Evolutionary conservation across 1,140 invertebrate species (phyloP).

Genomic region (Tyrophagus putrescentiae): DNA sequence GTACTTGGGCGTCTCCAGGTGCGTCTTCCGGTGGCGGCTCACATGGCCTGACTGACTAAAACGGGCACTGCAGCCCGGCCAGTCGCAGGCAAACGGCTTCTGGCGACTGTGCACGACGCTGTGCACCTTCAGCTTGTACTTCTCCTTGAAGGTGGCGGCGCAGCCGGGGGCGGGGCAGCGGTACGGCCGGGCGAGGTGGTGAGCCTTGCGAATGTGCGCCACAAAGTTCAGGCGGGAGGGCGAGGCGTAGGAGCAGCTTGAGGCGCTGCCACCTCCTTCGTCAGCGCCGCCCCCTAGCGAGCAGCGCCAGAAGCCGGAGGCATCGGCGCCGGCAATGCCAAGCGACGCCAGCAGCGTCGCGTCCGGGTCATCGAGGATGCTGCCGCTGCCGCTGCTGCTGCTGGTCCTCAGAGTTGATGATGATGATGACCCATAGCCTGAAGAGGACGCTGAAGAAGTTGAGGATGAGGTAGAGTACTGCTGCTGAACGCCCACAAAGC

Average conservation of each 20-base stretch:
- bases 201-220: background rate
- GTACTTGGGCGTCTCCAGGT: background rate
- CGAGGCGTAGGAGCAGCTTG: background rate
- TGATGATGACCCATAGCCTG: too few relatives aligned
- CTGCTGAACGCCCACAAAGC: too few relatives aligned
- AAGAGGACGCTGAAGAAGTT: too few relatives aligned
- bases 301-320: too few relatives aligned
- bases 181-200: background rate
- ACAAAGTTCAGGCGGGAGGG: background rate
- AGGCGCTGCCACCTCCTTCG: too few relatives aligned
- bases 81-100: constrained; percentile 9
- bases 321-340: too few relatives aligned
- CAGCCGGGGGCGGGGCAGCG: background rate
- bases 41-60: constrained; percentile 11
- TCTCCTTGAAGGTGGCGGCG: constrained; percentile 5
- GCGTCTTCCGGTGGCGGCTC: background rate
- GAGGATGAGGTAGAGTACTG: too few relatives aligned
- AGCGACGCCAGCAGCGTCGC: too few relatives aligned
- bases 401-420: too few relatives aligned
- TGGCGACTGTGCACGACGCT: background rate
- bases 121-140: constrained; percentile 12
- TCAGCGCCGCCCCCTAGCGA: too few relatives aligned
- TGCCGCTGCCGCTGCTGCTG: too few relatives aligned
- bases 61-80: constrained; percentile 5
- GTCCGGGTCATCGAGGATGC: too few relatives aligned